Percentiles rank a stretch among this genome's conserved stretches.
Conservation (phyloP, 92 coral and sea anemone genomes). For the Zoanthus sansibaricus region DNA sequence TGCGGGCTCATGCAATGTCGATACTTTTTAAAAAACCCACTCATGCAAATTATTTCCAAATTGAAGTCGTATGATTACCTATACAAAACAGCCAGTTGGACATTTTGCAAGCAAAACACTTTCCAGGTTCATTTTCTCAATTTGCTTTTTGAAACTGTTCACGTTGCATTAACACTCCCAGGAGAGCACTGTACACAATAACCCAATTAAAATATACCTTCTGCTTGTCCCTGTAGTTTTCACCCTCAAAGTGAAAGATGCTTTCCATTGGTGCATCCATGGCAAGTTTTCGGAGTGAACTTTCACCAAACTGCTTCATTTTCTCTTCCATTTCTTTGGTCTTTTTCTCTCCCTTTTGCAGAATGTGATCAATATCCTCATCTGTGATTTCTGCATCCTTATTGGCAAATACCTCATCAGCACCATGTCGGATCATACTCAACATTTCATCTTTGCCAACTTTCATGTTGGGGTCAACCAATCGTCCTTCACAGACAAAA, state of each 20-base stretch:
- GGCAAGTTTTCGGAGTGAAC: constrained; percentile 90
- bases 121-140: no score
- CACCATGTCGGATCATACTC: constrained; percentile 99
- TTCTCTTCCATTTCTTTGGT: constrained; percentile 92
- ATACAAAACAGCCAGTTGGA: no score
- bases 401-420: constrained; percentile 97
- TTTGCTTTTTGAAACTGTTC: no score
- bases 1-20: no score
- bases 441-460: constrained; percentile 98
- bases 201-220: constrained; percentile 67
- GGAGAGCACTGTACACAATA: no score
- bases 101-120: no score
- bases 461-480: constrained; percentile 95
- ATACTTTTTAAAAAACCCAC: no score
- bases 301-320: constrained; percentile 99
- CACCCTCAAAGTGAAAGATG: constrained; percentile 99
- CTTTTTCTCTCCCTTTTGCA: constrained; percentile 94
- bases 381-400: constrained; percentile 97
- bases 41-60: no score
- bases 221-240: constrained; percentile 97
- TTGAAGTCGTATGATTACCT: no score
- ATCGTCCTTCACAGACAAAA: constrained; percentile 71
- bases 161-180: no score
- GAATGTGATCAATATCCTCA: constrained; percentile 90
- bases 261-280: constrained; percentile 97